Percentiles rank a stretch among this genome's conserved stretches.
Evolutionary conservation across 2,797 vertebrate genomes (phyloP).

Genomic region (Urocyon cinereoargenteus): DNA sequence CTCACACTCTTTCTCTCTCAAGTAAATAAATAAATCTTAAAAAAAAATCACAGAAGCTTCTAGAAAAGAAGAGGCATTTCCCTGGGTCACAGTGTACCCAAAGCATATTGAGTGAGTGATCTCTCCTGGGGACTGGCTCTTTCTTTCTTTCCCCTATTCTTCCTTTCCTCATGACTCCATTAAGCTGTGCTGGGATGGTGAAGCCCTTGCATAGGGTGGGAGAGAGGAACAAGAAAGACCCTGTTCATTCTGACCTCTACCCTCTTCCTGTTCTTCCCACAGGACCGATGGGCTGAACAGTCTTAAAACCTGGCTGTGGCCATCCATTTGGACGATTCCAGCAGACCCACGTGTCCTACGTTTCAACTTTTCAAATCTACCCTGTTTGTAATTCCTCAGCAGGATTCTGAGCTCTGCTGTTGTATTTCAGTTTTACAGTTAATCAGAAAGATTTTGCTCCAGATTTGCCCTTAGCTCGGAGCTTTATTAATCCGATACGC

Average conservation of each 20-base stretch:
- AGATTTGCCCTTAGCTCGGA: background rate
- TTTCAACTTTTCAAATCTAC: background rate
- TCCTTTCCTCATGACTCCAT: background rate
- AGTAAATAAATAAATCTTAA: background rate
- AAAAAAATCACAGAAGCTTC: background rate
- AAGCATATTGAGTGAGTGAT: background rate
- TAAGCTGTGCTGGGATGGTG: background rate
- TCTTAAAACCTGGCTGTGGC: background rate
- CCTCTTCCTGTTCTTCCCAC: background rate
- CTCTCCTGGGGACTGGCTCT: background rate
- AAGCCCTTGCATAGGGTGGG: background rate
- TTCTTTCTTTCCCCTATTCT: background rate
- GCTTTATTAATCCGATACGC: background rate
- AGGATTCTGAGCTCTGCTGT: background rate
- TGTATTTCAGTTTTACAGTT: background rate
- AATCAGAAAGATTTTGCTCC: slow-evolving; percentile 15
- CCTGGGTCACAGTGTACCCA: background rate
- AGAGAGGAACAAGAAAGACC: background rate
- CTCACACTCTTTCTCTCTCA: background rate
- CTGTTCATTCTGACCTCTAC: background rate
- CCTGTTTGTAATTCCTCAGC: background rate
- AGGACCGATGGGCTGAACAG: background rate
- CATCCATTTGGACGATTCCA: background rate
- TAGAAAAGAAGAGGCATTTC: background rate
- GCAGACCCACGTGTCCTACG: background rate